Conservation (phyloP, 2,797 vertebrate species). For the Enteromius radiatus region DNA sequence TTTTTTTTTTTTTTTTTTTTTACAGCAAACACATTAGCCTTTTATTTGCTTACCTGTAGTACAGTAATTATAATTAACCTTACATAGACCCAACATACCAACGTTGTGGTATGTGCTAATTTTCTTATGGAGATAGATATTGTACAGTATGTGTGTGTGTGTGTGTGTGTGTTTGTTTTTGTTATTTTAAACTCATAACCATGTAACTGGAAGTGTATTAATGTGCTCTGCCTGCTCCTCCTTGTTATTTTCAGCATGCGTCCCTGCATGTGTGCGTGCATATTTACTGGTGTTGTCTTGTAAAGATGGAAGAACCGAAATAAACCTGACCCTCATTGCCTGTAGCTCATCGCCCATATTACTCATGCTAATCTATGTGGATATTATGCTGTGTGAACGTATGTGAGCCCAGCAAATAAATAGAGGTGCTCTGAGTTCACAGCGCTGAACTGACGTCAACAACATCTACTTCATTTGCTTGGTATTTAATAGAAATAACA, state of each 20-base stretch:
- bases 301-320: slow-evolving; percentile 53
- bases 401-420: slow-evolving; percentile 9
- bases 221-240: background rate
- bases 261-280: background rate
- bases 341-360: slow-evolving; percentile 55
- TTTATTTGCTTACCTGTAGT: background rate
- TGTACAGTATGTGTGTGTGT: background rate
- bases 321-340: slow-evolving; percentile 58
- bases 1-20: background rate
- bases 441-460: background rate
- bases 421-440: background rate
- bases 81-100: background rate
- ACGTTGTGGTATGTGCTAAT: background rate
- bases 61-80: background rate
- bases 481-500: background rate
- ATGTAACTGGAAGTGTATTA: slow-evolving; percentile 8
- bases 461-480: background rate
- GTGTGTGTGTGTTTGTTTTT: background rate
- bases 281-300: slow-evolving; percentile 19
- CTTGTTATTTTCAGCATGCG: background rate
- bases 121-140: background rate
- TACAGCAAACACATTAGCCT: background rate
- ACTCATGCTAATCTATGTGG: slow-evolving; percentile 71
- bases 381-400: slow-evolving; percentile 61
- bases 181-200: background rate